Evolutionary conservation across 2,888 invertebrate genomes (phyloP).

Genomic region (Sisyra terminalis): DNA sequence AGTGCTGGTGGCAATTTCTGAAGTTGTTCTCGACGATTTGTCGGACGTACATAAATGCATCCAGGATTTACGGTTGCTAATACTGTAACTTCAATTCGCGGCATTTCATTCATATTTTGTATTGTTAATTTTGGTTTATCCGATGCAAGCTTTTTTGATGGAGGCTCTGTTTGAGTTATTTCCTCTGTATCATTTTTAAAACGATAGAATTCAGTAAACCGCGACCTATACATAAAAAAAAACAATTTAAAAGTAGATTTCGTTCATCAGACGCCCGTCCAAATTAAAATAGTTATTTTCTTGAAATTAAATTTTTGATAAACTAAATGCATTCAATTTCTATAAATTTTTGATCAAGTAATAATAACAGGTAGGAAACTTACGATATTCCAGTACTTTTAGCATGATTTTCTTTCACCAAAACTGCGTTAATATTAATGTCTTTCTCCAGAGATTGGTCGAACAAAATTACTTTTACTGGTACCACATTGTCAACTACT

Average conservation of each 20-base stretch:
- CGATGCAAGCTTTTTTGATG: background rate
- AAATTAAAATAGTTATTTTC: too few relatives aligned
- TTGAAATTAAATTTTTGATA: too few relatives aligned
- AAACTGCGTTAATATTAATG: constrained; percentile 32
- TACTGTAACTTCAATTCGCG: background rate
- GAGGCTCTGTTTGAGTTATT: background rate
- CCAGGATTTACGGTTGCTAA: background rate
- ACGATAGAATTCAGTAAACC: constrained; percentile 7
- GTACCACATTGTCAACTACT: constrained; percentile 18
- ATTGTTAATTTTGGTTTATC: background rate
- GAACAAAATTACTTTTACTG: constrained; percentile 27
- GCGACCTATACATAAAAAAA: constrained; percentile 3
- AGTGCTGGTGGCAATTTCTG: constrained; percentile 2
- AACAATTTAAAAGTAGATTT: background rate
- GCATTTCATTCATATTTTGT: background rate
- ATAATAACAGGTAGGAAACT: constrained; percentile 14
- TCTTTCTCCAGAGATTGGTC: constrained; percentile 21
- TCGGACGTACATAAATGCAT: constrained; percentile 3
- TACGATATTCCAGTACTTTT: constrained; percentile 32
- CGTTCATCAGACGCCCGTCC: too few relatives aligned
- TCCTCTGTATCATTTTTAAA: constrained; percentile 3
- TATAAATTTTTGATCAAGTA: background rate
- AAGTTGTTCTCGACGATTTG: background rate
- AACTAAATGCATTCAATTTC: too few relatives aligned
- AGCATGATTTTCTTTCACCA: constrained; percentile 33